Conservation (phyloP, 2,797 vertebrate species). For the Gadopsis marmoratus region DNA sequence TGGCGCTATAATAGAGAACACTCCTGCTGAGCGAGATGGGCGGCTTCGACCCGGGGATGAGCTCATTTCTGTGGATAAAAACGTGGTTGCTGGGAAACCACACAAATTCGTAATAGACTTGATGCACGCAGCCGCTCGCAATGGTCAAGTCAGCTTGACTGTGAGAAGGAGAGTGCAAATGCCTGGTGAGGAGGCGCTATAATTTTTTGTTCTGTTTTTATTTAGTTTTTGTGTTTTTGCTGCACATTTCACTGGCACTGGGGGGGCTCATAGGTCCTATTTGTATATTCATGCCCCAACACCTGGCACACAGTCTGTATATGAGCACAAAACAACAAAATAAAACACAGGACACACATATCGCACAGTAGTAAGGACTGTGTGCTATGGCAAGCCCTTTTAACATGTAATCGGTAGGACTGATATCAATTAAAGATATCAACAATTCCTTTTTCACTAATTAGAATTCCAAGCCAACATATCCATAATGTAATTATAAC, state of each 20-base stretch:
- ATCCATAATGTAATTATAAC: no score
- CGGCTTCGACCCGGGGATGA: slow-evolving; percentile 96
- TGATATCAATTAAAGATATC: no score
- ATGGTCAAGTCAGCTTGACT: slow-evolving; percentile 97
- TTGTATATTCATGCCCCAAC: neutral
- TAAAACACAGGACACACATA: neutral
- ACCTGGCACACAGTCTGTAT: neutral
- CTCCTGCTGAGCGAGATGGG: slow-evolving; percentile 96
- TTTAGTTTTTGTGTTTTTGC: slow-evolving; percentile 25
- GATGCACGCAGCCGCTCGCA: slow-evolving; percentile 98
- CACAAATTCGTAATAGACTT: slow-evolving; percentile 99
- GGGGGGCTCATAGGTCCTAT: no score
- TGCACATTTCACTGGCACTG: slow-evolving; percentile 54
- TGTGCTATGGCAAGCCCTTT: no score
- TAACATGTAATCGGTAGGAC: no score
- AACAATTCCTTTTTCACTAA: no score
- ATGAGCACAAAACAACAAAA: neutral
- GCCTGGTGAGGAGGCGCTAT: slow-evolving; percentile 85
- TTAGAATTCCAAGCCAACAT: no score
- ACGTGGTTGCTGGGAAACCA: slow-evolving; percentile 96
- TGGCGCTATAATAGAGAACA: slow-evolving; percentile 98
- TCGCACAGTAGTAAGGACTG: no score
- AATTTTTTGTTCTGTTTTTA: neutral
- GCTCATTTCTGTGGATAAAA: slow-evolving; percentile 97
- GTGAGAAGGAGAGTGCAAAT: slow-evolving; percentile 95